Percentiles rank a stretch among this genome's conserved stretches.
These are phyloP conservation scores for Phainopepla nitens DNA, from an alignment of 2,113 vertebrate species.

Conservation along the genomic window DNA sequence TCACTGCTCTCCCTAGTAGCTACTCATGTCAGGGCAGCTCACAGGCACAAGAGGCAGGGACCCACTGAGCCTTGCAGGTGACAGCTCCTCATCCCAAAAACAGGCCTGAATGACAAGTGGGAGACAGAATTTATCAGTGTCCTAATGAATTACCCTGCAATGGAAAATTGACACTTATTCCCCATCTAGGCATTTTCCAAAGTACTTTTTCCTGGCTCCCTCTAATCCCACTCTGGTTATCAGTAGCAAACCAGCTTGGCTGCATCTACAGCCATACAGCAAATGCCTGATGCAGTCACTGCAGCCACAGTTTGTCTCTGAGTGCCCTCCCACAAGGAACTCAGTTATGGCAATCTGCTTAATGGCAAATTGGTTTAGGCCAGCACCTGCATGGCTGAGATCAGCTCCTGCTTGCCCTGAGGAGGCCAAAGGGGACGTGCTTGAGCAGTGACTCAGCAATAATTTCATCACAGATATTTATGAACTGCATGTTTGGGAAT, in stretches of 20 bases:
- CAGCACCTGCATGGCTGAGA: background rate
- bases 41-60: background rate
- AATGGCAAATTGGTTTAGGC: background rate
- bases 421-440: rapidly evolving
- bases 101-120: background rate
- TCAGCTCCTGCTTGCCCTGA: background rate
- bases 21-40: background rate
- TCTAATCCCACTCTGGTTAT: background rate
- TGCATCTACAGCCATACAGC: background rate
- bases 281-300: background rate
- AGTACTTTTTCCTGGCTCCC: background rate
- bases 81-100: background rate
- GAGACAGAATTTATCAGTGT: background rate
- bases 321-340: background rate
- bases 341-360: background rate
- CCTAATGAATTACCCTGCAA: background rate
- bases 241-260: background rate
- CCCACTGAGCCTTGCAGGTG: background rate
- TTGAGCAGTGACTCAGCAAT: background rate
- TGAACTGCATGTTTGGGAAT: background rate
- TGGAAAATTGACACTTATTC: background rate
- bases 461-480: background rate
- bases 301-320: background rate
- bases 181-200: background rate
- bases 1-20: background rate